These are phyloP conservation scores for Beaufortia kweichowensis DNA, from an alignment of 2,113 vertebrate species.

Conservation along the genomic window DNA sequence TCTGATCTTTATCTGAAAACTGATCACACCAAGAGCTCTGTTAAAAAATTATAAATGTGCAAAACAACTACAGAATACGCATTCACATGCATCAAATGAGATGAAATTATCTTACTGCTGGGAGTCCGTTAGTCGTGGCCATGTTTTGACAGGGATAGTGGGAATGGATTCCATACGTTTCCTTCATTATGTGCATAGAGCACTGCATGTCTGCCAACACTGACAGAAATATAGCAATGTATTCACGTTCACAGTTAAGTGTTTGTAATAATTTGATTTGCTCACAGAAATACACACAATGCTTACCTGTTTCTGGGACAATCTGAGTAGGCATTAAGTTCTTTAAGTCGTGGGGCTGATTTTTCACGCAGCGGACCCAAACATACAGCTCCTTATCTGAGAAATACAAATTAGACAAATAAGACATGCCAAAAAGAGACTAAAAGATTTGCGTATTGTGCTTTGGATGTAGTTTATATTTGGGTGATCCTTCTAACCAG, in stretches of 20 bases:
- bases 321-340: slow-evolving; percentile 89
- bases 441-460: not conserved
- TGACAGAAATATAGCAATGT: slow-evolving; percentile 62
- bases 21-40: slow-evolving; percentile 23
- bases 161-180: slow-evolving; percentile 80
- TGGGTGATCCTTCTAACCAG: no score
- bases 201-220: slow-evolving; percentile 83
- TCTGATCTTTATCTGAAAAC: slow-evolving; percentile 43
- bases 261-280: not conserved
- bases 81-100: not conserved
- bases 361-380: slow-evolving; percentile 89
- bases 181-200: slow-evolving; percentile 80
- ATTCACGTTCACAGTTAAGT: slow-evolving; percentile 35
- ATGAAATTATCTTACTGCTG: slow-evolving; percentile 74
- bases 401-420: slow-evolving; percentile 42
- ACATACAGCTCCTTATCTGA: slow-evolving; percentile 85
- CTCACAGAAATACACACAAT: not conserved
- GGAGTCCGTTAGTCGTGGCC: slow-evolving; percentile 80
- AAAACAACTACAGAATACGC: no score
- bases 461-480: not conserved
- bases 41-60: no score
- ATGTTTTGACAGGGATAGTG: slow-evolving; percentile 77
- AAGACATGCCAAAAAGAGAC: not conserved
- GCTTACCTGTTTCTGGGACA: slow-evolving; percentile 83
- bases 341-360: slow-evolving; percentile 86